Evolutionary conservation across 2,113 vertebrate genomes (phyloP), one percentile per base, ranked within the genome.

Genomic region (Phodopus roborovskii): DNA sequence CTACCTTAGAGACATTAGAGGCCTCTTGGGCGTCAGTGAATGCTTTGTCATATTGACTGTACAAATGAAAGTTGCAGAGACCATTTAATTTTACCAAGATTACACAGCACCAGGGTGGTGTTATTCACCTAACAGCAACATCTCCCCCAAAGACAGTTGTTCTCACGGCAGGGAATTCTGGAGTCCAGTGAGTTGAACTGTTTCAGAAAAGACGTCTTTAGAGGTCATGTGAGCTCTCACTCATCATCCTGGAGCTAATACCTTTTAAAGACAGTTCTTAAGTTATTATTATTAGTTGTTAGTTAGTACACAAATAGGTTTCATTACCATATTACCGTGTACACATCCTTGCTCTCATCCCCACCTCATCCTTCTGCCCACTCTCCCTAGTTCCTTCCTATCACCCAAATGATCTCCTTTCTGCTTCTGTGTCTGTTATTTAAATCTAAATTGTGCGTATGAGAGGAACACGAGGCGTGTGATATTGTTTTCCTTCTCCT

Each of bases 1-100:
- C 71, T 93, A 58, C 24, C 45, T 87, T 39, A 60, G n/a, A 88
- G 50, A 77, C 53, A 56, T 83, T 9, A 92, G 45, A 68, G 15
- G 62, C 74, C 74, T 94, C 19, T 62, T 93, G 90, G 36, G 82
- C 60, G 62, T 91, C 83, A 50, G 33, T 79, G 56, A 74, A 50
- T 71, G 62, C 36, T 95, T 94, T 98, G 75, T 64, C 56, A 24
- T 81, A 77, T 22, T 39, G 68, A 95, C 84, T 95, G 90, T 92
- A 90, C 73, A 92, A 93, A 97, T 48, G 48, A 75, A 90, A 83
- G 48, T 60, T 68, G 22, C 83, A 96, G 75, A 94, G 50, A 82
- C 48, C 58, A 28, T 93, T 45, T 92, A 9, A 85, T 94, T 87
- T 79, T 84, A 39, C n/a, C 2, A 62, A 66, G 62, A 94, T 88